A percentile compares a stretch with the other conserved stretches of the same genome.
These are phyloP conservation scores for Calameuta filiformis DNA, from an alignment of 2,888 invertebrate genomes.

Conservation along the genomic window DNA sequence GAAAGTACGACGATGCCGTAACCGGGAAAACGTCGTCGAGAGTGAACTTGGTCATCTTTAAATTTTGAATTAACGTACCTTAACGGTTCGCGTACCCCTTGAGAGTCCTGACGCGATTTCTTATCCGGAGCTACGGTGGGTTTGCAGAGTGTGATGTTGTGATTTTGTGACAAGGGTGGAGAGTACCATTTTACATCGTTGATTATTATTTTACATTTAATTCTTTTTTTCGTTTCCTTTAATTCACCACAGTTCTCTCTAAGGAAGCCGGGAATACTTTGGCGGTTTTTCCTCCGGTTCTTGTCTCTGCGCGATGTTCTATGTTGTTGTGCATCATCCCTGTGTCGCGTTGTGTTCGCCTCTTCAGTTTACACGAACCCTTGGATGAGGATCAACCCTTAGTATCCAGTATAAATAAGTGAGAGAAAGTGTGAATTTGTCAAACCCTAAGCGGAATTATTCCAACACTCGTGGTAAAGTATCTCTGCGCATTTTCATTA, in stretches of 20 bases:
- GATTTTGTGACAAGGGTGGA: background rate
- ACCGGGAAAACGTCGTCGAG: background rate
- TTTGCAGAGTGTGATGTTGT: background rate
- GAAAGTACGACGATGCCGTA: constrained; percentile 36
- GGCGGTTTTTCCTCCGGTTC: background rate
- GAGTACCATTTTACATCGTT: background rate
- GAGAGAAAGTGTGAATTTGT: background rate
- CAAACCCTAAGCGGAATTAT: background rate
- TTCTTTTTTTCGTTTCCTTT: background rate
- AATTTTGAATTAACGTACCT: background rate
- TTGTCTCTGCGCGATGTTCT: background rate
- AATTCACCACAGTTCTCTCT: background rate
- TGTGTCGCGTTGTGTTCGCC: background rate
- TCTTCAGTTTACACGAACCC: background rate
- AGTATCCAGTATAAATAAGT: background rate
- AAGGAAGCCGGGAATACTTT: background rate
- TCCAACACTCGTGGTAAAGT: background rate
- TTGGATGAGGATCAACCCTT: background rate
- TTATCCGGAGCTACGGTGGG: background rate
- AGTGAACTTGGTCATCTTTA: background rate
- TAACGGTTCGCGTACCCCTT: background rate
- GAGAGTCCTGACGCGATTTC: background rate
- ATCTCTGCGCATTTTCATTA: background rate
- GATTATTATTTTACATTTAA: background rate
- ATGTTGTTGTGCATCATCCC: background rate